These are phyloP conservation scores for Scartelaos histophorus DNA, from an alignment of 2,113 vertebrate genomes.

Conservation along the genomic window DNA sequence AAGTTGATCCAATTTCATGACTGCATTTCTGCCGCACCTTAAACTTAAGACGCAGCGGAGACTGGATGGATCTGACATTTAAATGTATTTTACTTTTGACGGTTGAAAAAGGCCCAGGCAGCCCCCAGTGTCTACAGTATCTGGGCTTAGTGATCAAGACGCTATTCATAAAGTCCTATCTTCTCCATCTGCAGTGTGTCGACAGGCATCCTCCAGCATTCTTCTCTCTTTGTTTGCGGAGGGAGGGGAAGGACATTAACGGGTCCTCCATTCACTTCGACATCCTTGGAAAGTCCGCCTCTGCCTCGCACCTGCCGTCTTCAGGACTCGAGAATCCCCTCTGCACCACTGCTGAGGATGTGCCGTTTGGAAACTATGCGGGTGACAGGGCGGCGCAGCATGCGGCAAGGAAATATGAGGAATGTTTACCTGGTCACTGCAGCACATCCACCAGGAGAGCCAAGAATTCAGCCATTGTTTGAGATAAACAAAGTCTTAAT, in stretches of 20 bases:
- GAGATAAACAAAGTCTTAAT: conserved; percentile 50
- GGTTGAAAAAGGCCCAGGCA: conserved; percentile 56
- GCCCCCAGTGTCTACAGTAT: conserved; percentile 51
- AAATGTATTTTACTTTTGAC: conserved; percentile 33
- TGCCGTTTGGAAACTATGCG: conserved; percentile 71
- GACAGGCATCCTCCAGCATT: conserved; percentile 78
- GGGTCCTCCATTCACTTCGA: conserved; percentile 72
- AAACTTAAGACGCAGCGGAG: conserved; percentile 18
- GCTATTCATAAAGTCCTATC: conserved; percentile 68
- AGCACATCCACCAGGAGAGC: conserved; percentile 61
- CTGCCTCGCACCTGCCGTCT: conserved; percentile 75
- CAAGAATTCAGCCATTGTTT: conserved; percentile 79
- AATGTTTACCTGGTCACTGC: conserved; percentile 68
- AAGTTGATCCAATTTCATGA: conserved; percentile 32
- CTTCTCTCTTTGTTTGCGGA: conserved; percentile 77
- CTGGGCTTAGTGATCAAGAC: conserved; percentile 65
- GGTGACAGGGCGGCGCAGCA: conserved; percentile 54
- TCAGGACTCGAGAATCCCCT: conserved; percentile 59
- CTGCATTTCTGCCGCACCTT: neutral
- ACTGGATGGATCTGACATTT: conserved; percentile 21
- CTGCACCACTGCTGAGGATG: conserved; percentile 63
- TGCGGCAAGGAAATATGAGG: conserved; percentile 72
- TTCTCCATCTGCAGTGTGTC: conserved; percentile 67
- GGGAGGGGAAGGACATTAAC: conserved; percentile 71
- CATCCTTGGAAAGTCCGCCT: conserved; percentile 80